Evolutionary conservation across 2,113 vertebrate species (phyloP).

Genomic region (Prolemur simus): DNA sequence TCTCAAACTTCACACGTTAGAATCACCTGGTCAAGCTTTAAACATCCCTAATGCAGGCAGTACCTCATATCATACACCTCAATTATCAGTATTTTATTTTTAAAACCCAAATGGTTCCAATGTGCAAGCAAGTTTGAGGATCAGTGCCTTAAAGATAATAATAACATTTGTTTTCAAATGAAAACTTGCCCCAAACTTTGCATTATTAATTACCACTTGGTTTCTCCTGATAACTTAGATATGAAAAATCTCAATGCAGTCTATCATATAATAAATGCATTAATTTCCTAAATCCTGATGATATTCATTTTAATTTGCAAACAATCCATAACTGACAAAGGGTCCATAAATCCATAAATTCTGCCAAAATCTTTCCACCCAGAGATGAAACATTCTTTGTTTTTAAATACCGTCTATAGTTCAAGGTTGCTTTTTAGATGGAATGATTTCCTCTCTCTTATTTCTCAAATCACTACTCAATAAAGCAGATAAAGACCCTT

Average conservation of each 20-base stretch:
- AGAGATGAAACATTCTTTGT: not conserved
- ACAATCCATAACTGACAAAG: not conserved
- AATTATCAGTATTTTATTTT: not conserved
- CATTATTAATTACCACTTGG: not conserved
- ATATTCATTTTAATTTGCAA: not conserved
- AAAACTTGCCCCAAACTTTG: not conserved
- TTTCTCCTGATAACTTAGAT: not conserved
- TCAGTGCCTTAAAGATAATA: not conserved
- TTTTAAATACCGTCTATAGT: not conserved
- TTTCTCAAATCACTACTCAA: slow-evolving; percentile 18
- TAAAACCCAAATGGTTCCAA: not conserved
- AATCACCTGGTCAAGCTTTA: not conserved
- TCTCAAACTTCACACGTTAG: not conserved
- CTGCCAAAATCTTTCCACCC: not conserved
- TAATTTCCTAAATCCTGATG: not conserved
- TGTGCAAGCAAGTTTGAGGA: not conserved
- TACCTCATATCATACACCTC: not conserved
- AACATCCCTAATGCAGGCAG: not conserved
- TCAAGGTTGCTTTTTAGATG: not conserved
- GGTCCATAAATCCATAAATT: not conserved
- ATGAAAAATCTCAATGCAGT: not conserved
- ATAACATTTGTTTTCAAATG: not conserved
- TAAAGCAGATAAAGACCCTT: slow-evolving; percentile 7
- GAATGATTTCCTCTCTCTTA: not conserved
- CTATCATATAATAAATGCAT: not conserved